Base-by-base conservation (phyloP, 2,113 vertebrate genomes). In the Galemys pyrenaicus region DNA sequence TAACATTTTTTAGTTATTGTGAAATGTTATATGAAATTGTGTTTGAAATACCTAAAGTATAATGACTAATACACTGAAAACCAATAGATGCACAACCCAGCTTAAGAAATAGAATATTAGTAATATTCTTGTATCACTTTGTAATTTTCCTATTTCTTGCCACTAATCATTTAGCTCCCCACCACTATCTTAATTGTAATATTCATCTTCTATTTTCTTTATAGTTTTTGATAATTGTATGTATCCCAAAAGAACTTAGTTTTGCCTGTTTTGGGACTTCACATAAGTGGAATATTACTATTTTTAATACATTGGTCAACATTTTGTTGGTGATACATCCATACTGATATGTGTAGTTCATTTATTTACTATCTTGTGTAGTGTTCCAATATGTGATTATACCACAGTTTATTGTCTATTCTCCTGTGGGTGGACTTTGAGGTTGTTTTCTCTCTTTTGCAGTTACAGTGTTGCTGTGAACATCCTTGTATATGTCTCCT, bases 121-220 rank as follows among this genome's bases (percentile, higher is more conserved):
- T 32, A 71, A 2, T 91, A 16, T 7, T 56, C 5, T 87, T 82
- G 20, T 35, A 12, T 94, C 32, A 35, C 46, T 20, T 0, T 82
- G 20, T 73, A 6, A 16, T 75, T 6, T 49, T 80, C 67, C 20
- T 82, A 0, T 51, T 20, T 86, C 20, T 64, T 30, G 65, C 58
- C 7, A 22, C 35, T 80, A 70, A 35, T 80, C 78, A 80, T 77
- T 74, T 93, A 11, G 5, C 56, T 2, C 0, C 9, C 35, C 30
- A 68, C 28, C 37, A 37, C 19, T 64, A 10, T 39, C 37, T 54
- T 87, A 30, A 80, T 44, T 93, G 26, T 82, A 83, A 17, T n/a
- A n/a, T 84, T 92, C 82, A 37, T 67, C 41, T 92, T 87, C 54
- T 39, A 62, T 92, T 95, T 92, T 60, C 32, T 75, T 79, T 64